Conservation (phyloP, 37 sponge, comb jelly and placozoan genomes). For the Chondrosia reniformis region DNA sequence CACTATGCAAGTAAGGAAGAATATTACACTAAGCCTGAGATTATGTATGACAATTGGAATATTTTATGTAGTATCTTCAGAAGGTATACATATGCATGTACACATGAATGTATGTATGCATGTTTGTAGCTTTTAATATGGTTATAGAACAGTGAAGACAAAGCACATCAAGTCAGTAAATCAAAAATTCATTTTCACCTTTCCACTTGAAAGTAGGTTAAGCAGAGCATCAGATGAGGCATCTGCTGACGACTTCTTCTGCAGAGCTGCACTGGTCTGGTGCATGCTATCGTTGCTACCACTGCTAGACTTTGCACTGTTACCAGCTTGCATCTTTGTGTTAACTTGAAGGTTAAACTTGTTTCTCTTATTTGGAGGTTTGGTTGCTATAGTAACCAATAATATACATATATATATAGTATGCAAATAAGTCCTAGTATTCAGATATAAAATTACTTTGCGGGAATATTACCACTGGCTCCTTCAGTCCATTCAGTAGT, state of each 20-base stretch:
- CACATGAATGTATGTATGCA: no score
- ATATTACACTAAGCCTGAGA: no score
- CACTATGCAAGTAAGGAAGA: background rate
- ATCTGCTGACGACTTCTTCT: constrained; percentile 42
- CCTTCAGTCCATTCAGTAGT: background rate
- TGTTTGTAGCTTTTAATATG: no score
- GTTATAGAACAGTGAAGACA: no score
- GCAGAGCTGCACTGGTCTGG: no score
- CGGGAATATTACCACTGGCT: constrained; percentile 54
- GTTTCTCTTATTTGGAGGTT: constrained; percentile 30
- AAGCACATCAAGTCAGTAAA: no score
- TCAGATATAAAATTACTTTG: constrained; percentile 38
- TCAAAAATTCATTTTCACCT: constrained; percentile 47
- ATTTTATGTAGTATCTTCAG: no score
- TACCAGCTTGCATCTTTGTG: constrained; percentile 30
- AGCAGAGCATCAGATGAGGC: constrained; percentile 52
- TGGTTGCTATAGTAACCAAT: constrained; percentile 28
- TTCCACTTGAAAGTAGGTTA: constrained; percentile 52
- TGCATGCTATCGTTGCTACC: constrained; percentile 35
- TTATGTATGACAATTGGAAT: no score
- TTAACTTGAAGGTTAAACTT: constrained; percentile 36
- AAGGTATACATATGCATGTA: no score
- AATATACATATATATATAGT: no score
- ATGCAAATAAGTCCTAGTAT: background rate
- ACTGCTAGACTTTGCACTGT: constrained; percentile 43